Percentiles rank a stretch among this genome's conserved stretches.
phyloP scores from a whole-genome alignment of 2,797 vertebrate species.

The Tinamus major region DNA sequence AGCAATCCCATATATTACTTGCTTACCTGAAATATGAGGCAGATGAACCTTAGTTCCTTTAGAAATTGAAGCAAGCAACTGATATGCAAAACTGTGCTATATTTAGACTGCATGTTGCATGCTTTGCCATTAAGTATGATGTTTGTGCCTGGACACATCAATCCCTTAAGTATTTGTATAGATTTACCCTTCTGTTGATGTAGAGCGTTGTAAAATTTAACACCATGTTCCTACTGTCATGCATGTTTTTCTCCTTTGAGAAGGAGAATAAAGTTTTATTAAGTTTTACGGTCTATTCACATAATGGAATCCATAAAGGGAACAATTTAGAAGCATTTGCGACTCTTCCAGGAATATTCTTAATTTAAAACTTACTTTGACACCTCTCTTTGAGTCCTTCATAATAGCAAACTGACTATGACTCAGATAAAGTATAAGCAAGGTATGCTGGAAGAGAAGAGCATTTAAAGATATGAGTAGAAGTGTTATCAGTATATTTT shows the following conservation, averaged over 20 bases:
- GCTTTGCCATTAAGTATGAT: neutral
- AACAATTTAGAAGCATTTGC: neutral
- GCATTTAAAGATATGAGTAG: neutral
- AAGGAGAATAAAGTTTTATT: neutral
- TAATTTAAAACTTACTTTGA: neutral
- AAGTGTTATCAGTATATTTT: neutral
- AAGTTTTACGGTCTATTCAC: neutral
- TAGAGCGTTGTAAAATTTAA: neutral
- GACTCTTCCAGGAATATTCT: neutral
- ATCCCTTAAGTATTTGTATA: neutral
- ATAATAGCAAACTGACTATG: neutral
- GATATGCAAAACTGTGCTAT: neutral
- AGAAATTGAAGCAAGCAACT: neutral
- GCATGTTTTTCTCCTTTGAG: neutral
- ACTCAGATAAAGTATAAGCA: neutral
- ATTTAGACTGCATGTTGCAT: neutral
- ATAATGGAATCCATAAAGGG: neutral
- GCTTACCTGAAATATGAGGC: neutral
- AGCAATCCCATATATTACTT: neutral
- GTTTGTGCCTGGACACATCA: neutral
- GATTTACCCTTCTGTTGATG: neutral
- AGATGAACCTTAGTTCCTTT: neutral
- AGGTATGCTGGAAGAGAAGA: neutral
- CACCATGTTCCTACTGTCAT: neutral
- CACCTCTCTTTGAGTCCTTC: neutral